A percentile compares a stretch with the other conserved stretches of the same genome.
These are phyloP conservation scores for Pangasianodon hypophthalmus DNA, from an alignment of 2,113 vertebrate species.

Conservation along the genomic window DNA sequence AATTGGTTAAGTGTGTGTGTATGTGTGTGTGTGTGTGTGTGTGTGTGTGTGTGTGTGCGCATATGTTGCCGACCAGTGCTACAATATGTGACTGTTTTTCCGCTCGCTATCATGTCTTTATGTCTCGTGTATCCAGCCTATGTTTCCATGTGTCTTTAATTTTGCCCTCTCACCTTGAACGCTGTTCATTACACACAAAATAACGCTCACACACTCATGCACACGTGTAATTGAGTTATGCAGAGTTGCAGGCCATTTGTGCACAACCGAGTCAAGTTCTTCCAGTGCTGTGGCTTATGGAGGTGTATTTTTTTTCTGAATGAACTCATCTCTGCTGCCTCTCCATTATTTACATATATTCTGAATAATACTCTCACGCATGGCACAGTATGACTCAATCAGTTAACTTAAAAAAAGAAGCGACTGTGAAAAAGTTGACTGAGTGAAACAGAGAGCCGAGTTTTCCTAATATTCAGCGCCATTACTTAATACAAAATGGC, in stretches of 20 bases:
- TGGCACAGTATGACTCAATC: constrained; percentile 44
- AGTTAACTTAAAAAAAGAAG: constrained; percentile 27
- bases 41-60: neutral
- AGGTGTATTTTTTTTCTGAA: constrained; percentile 29
- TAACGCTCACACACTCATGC: neutral
- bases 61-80: constrained; percentile 18
- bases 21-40: constrained; percentile 21
- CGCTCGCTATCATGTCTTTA: constrained; percentile 3
- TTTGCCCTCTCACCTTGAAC: constrained; percentile 7
- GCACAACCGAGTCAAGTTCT: neutral
- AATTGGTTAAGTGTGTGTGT: constrained; percentile 55
- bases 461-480: constrained; percentile 30
- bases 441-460: constrained; percentile 33
- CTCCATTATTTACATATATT: constrained; percentile 46
- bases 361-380: constrained; percentile 39
- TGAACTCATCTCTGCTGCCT: constrained; percentile 1
- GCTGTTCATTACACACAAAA: neutral
- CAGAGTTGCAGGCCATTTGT: neutral
- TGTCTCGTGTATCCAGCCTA: neutral
- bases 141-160: constrained; percentile 15
- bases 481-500: constrained; percentile 25
- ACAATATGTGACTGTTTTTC: constrained; percentile 25
- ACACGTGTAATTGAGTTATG: neutral
- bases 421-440: constrained; percentile 23
- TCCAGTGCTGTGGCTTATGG: neutral